These are phyloP conservation scores for Crepidodera aurea DNA, from an alignment of 2,888 invertebrate species.

Conservation along the genomic window DNA sequence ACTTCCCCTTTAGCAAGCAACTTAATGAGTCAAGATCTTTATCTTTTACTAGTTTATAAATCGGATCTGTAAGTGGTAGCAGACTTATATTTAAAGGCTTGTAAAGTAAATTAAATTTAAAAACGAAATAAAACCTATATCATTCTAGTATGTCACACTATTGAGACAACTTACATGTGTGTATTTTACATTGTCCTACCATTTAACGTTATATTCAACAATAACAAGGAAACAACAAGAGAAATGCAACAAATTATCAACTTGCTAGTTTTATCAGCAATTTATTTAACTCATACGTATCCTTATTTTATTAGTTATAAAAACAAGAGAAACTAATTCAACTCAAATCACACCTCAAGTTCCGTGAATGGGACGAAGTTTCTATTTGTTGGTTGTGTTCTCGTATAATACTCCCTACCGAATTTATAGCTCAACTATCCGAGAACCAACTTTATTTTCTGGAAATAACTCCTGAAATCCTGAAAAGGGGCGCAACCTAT, in stretches of 20 bases:
- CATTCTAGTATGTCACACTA: too few relatives aligned
- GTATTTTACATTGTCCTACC: too few relatives aligned
- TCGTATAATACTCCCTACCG: conserved; percentile 15
- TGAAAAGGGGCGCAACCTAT: conserved; percentile 12
- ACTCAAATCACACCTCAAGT: conserved; percentile 15
- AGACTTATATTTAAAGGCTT: too few relatives aligned
- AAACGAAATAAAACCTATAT: too few relatives aligned
- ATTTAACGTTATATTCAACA: too few relatives aligned
- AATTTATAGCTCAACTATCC: conserved; percentile 24
- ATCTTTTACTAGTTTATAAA: too few relatives aligned
- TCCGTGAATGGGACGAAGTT: conserved; percentile 9
- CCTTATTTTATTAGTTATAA: conserved; percentile 13
- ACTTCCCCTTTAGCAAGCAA: too few relatives aligned
- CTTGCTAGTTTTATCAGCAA: conserved; percentile 3
- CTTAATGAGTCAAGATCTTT: too few relatives aligned
- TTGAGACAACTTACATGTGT: too few relatives aligned
- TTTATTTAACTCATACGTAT: background rate
- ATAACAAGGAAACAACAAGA: too few relatives aligned
- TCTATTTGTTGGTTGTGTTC: conserved; percentile 10
- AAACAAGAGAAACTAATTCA: conserved; percentile 18
- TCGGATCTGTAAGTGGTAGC: too few relatives aligned
- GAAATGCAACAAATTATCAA: background rate
- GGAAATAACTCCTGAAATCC: conserved; percentile 10
- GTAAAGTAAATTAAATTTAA: too few relatives aligned
- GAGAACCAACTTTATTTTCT: conserved; percentile 25